These are phyloP conservation scores for Scaptomyza caliginosa DNA, from an alignment of 2,888 invertebrate species.

Conservation along the genomic window DNA sequence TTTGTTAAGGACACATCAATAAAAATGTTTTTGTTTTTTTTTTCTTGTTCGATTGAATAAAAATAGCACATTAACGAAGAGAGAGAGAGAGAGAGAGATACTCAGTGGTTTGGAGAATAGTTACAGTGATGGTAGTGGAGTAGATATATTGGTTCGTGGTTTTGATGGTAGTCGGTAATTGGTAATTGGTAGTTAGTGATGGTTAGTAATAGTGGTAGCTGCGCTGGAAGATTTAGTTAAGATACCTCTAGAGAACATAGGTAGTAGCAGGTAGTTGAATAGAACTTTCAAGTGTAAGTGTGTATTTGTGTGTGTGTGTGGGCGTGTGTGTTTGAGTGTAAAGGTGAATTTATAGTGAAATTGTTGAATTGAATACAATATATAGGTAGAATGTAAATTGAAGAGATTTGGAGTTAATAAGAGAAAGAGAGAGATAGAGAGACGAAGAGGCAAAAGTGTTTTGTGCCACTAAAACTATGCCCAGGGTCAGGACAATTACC, in stretches of 20 bases:
- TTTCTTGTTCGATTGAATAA: conserved; percentile 30
- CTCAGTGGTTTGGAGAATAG: conserved; percentile 58
- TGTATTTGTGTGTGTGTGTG: conserved; percentile 18
- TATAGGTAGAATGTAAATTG: conserved; percentile 9
- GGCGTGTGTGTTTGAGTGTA: conserved; percentile 52
- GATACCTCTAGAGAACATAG: conserved; percentile 80
- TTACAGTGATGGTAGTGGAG: conserved; percentile 64
- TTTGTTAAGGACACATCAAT: conserved; percentile 34
- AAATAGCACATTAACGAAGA: conserved; percentile 66
- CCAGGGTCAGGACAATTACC: conserved; percentile 72
- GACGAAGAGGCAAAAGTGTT: conserved; percentile 28
- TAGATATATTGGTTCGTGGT: conserved; percentile 44
- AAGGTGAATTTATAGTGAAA: conserved; percentile 45
- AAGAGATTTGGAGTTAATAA: conserved; percentile 28
- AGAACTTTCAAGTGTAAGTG: conserved; percentile 46
- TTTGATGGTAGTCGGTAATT: conserved; percentile 22
- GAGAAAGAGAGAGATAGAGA: conserved; percentile 48
- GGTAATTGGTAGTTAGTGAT: conserved; percentile 53
- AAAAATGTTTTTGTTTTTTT: conserved; percentile 20
- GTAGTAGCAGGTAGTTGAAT: conserved; percentile 75
- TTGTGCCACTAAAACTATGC: neutral
- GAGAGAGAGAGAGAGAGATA: conserved; percentile 29
- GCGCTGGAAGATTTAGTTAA: conserved; percentile 68
- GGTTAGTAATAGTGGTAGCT: conserved; percentile 64
- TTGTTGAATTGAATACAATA: conserved; percentile 31